Conservation (phyloP, 2,113 vertebrate species). For the Sebastes fasciatus region DNA sequence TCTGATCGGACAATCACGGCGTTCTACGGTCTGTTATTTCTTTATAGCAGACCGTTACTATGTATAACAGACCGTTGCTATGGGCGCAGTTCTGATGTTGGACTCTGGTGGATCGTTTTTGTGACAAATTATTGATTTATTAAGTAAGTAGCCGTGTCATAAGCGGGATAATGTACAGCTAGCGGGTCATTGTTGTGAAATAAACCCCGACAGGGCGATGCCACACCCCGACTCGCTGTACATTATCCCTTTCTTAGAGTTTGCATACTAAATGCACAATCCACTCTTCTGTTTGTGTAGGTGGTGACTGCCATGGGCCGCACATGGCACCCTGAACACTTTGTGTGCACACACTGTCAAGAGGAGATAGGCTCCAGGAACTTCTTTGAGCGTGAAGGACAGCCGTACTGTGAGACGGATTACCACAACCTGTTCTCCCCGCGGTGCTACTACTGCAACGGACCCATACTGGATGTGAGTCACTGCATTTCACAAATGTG, state of each 20-base stretch:
- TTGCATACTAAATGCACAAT: not conserved
- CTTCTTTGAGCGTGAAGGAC: conserved; percentile 97
- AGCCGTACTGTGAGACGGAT: conserved; percentile 98
- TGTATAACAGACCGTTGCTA: too few relatives aligned
- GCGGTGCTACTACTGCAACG: conserved; percentile 97
- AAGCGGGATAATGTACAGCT: too few relatives aligned
- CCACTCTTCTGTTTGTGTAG: conserved; percentile 70
- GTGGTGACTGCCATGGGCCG: conserved; percentile 99
- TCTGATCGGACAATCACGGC: too few relatives aligned
- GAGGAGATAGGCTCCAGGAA: conserved; percentile 98
- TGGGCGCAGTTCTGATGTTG: too few relatives aligned
- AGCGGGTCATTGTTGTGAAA: too few relatives aligned
- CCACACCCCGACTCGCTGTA: too few relatives aligned
- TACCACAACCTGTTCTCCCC: conserved; percentile 98
- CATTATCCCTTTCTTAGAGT: not conserved
- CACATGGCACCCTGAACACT: conserved; percentile 99
- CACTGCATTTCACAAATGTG: not conserved
- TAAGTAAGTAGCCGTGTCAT: too few relatives aligned
- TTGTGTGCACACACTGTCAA: conserved; percentile 98
- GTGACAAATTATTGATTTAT: too few relatives aligned
- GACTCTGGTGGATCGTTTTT: too few relatives aligned
- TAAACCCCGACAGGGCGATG: too few relatives aligned
- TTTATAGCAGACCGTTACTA: too few relatives aligned
- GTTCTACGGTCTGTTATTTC: too few relatives aligned
- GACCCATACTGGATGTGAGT: conserved; percentile 97